phyloP scores from a whole-genome alignment of 92 coral and sea anemone species.

The Zoanthus sansibaricus region DNA sequence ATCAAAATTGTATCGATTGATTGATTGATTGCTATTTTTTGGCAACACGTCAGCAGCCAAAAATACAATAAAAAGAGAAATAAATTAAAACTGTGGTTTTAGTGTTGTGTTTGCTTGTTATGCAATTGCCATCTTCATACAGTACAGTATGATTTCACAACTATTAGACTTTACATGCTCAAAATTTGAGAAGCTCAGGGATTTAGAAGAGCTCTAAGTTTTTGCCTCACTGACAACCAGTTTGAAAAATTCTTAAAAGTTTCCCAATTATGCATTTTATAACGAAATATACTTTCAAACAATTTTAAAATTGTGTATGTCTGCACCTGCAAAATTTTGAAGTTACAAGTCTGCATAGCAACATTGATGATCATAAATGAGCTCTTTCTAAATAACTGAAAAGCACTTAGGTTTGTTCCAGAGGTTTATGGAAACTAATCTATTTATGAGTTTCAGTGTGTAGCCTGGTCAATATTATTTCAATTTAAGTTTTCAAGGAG shows the following conservation, averaged over 20 bases:
- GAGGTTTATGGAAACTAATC: neutral
- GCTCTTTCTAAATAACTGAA: neutral
- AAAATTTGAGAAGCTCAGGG: slow-evolving; percentile 12
- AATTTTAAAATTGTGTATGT: slow-evolving; percentile 2
- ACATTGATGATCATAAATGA: neutral
- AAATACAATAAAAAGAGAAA: no score
- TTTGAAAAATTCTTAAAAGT: neutral
- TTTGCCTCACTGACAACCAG: slow-evolving; percentile 18
- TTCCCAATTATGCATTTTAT: slow-evolving; percentile 6
- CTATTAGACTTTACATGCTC: neutral
- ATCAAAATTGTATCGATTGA: no score
- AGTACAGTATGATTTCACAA: slow-evolving; percentile 10
- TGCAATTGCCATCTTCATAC: slow-evolving; percentile 10
- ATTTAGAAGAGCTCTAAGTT: slow-evolving; percentile 7
- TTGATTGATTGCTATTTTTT: no score
- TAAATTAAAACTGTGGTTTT: neutral
- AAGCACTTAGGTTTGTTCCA: neutral
- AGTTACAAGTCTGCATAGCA: neutral
- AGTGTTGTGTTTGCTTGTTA: slow-evolving; percentile 1
- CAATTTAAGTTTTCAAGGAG: neutral
- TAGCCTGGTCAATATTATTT: neutral
- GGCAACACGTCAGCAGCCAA: no score
- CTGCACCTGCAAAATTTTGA: neutral
- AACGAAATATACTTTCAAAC: neutral
- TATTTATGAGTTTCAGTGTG: neutral